A percentile compares a stretch with the other conserved stretches of the same genome.
Conservation (phyloP, 2,113 vertebrate genomes). For the Paramisgurnus dabryanus region DNA sequence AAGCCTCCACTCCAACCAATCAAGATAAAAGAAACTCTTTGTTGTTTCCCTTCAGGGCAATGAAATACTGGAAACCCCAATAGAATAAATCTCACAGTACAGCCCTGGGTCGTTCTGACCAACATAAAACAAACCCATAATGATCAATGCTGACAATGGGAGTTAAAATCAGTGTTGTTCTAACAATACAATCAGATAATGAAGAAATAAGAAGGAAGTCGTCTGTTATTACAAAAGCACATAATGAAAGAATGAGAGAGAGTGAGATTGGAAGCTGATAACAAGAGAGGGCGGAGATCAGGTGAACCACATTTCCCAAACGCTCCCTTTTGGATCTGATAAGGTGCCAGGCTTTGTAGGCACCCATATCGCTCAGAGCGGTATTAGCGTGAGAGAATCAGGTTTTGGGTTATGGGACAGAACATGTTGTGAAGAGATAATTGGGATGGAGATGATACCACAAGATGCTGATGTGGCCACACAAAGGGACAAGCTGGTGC, state of each 20-base stretch:
- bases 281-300: slow-evolving; percentile 13
- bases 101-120: slow-evolving; percentile 1
- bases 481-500: slow-evolving; percentile 2
- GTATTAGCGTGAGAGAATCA: slow-evolving; percentile 28
- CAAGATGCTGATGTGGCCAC: neutral
- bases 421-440: neutral
- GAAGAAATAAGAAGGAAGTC: slow-evolving; percentile 7
- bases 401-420: slow-evolving; percentile 6
- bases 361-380: neutral
- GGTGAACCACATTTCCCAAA: slow-evolving; percentile 3
- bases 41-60: slow-evolving; percentile 29
- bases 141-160: slow-evolving; percentile 5
- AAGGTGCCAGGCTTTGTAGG: neutral
- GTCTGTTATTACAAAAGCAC: neutral
- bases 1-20: neutral
- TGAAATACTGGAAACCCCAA: slow-evolving; percentile 22
- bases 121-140: slow-evolving; percentile 6
- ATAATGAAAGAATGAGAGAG: neutral
- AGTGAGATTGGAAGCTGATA: slow-evolving; percentile 20
- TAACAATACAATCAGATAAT: slow-evolving; percentile 20
- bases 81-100: neutral
- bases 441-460: slow-evolving; percentile 5
- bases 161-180: slow-evolving; percentile 21
- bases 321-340: neutral
- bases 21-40: slow-evolving; percentile 17